Evolutionary conservation across 2,888 invertebrate genomes (phyloP), one percentile per base, ranked within the genome.

Genomic region (Euspilapteryx auroguttella): DNA sequence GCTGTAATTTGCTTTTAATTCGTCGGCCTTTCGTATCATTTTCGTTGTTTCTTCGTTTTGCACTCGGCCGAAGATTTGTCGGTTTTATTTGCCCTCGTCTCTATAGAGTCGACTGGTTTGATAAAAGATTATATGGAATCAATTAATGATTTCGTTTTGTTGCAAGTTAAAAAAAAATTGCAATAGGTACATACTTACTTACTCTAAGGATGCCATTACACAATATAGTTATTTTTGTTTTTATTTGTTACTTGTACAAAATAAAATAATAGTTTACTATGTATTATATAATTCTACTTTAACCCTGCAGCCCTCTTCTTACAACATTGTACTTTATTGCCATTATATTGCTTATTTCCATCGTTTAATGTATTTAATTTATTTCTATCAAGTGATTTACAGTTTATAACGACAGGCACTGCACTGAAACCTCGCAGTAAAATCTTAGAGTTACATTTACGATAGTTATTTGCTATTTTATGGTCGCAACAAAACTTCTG

Each of bases 1-100:
- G 46, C 69, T 64, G 64, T 71, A 75, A 75, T 75, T 75, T 68
- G 59, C 59, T 65, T 75, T 75, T 75, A 75, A 75, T 76, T 76
- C 65, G 59, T 52, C 59, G 57, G 17, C 48, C 59, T 68, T 73
- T 71, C 53, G 68, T 73, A 73, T 73, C 66, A 69, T 71, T 76
- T 68, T 65, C 54, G 56, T 54, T 51, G 54, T 66, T 69, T 55
- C 63, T 63, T 59, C 49, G 68, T 66, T 69, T 65, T 14, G 24
- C 22, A 62, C 47, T 41, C 44, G 42, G 44, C 41, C 39, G 17
- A 8, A 6, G 5, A 17, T 5, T 8, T 17, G 17, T 17, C 17
- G 17, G 8, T 17, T n/a, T n/a, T n/a, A n/a, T n/a, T n/a, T n/a
- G n/a, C n/a, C n/a, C n/a, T n/a, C n/a, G n/a, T n/a, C n/a, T n/a